phyloP scores from a whole-genome alignment of 2,888 invertebrate genomes.

The Endomychus coccineus region DNA sequence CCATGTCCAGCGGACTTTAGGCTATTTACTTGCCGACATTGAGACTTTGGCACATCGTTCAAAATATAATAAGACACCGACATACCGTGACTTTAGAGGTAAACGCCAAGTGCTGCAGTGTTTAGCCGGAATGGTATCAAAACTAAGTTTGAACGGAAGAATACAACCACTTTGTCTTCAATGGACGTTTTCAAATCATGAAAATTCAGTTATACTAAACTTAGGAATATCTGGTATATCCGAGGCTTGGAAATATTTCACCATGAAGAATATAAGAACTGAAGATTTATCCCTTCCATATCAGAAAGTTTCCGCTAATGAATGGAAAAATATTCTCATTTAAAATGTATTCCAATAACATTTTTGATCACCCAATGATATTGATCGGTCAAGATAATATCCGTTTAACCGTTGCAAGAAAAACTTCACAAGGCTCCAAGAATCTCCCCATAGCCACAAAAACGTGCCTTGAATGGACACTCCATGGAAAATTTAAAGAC shows the following conservation, averaged over 20 bases:
- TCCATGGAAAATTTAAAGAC: constrained; percentile 7
- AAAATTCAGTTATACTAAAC: constrained; percentile 7
- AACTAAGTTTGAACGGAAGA: constrained; percentile 7
- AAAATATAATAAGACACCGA: too few species aligned
- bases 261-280: constrained; percentile 7
- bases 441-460: constrained; percentile 11
- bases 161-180: constrained; percentile 10
- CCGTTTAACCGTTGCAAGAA: constrained; percentile 10
- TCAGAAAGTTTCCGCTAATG: constrained; percentile 2
- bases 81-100: too few species aligned
- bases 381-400: constrained; percentile 10
- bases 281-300: constrained; percentile 9
- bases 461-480: constrained; percentile 10
- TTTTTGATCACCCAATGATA: constrained; percentile 10
- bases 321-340: constrained; percentile 10
- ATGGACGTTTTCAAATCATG: constrained; percentile 10
- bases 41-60: too few species aligned
- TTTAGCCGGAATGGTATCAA: too few species aligned
- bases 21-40: too few species aligned
- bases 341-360: constrained; percentile 11
- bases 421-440: constrained; percentile 9
- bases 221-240: constrained; percentile 8
- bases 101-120: too few species aligned
- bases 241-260: constrained; percentile 6
- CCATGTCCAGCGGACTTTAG: too few species aligned